phyloP scores from a whole-genome alignment of 2,797 vertebrate species.

The Enteromius argenteus region DNA sequence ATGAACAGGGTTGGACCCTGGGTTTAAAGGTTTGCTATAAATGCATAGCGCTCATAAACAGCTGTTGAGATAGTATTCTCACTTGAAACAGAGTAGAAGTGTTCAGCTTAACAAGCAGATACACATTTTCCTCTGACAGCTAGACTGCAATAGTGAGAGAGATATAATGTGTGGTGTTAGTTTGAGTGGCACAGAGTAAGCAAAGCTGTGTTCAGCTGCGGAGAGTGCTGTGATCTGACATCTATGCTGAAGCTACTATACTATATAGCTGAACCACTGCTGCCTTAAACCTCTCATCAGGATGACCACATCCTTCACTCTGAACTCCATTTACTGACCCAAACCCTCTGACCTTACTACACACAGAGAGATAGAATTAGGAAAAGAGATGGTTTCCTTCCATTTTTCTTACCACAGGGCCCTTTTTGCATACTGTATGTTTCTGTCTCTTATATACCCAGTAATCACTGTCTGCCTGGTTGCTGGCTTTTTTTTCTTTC shows the following conservation, averaged over 20 bases:
- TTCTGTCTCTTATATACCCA: constrained; percentile 44
- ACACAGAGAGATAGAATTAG: constrained; percentile 32
- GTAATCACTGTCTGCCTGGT: constrained; percentile 42
- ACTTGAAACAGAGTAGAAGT: constrained; percentile 6
- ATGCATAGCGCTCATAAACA: neutral
- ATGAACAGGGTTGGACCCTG: neutral
- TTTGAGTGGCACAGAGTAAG: constrained; percentile 25
- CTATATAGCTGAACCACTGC: constrained; percentile 37
- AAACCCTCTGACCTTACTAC: constrained; percentile 40
- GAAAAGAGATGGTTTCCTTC: constrained; percentile 33
- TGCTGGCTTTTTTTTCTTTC: constrained; percentile 21
- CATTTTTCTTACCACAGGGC: constrained; percentile 28
- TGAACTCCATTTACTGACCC: constrained; percentile 35
- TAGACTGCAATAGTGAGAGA: neutral
- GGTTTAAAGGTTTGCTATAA: neutral
- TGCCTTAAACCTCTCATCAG: constrained; percentile 59
- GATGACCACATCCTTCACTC: constrained; percentile 53
- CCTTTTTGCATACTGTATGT: constrained; percentile 39
- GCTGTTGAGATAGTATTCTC: neutral
- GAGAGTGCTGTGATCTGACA: constrained; percentile 38
- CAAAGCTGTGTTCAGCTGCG: constrained; percentile 19
- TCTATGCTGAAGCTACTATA: constrained; percentile 32
- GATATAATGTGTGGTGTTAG: constrained; percentile 20
- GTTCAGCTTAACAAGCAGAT: neutral
- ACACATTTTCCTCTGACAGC: constrained; percentile 5